A percentile compares a stretch with the other conserved stretches of the same genome.
Evolutionary conservation across 2,113 vertebrate genomes (phyloP).

Genomic region (Pterophyllum scalare): DNA sequence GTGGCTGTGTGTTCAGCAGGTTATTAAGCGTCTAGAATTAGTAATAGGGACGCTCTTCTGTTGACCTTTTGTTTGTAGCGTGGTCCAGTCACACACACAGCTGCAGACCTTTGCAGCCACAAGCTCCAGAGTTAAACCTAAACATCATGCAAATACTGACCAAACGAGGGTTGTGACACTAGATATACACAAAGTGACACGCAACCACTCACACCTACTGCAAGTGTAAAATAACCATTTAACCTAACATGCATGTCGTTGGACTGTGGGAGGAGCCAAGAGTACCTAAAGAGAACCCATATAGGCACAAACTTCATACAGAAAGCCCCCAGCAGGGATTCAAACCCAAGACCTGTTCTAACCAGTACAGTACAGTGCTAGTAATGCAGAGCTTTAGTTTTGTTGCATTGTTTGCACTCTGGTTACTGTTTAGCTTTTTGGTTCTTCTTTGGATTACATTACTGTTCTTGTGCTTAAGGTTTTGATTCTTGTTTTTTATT

Average conservation of each 20-base stretch:
- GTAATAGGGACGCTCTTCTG: not conserved
- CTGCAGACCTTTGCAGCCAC: not conserved
- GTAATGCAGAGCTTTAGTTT: not conserved
- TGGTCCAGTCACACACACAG: not conserved
- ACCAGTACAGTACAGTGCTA: not conserved
- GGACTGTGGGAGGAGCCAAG: not conserved
- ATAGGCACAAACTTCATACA: not conserved
- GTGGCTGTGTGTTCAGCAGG: not conserved
- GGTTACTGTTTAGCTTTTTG: too few species aligned
- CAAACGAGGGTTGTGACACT: not conserved
- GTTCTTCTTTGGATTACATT: not conserved
- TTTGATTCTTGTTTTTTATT: not conserved
- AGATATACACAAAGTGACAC: not conserved
- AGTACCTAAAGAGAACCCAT: not conserved
- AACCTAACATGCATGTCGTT: not conserved
- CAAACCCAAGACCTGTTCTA: not conserved
- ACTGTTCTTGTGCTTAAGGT: not conserved
- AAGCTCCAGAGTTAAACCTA: not conserved
- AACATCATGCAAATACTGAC: not conserved
- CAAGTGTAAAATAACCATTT: not conserved
- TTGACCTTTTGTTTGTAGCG: slow-evolving; percentile 10
- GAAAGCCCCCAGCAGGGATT: not conserved
- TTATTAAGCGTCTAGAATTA: not conserved
- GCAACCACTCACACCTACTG: not conserved
- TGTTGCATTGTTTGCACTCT: not conserved